Base-by-base conservation (phyloP, 2,888 invertebrate genomes). In the Anthophora plumipes region DNA sequence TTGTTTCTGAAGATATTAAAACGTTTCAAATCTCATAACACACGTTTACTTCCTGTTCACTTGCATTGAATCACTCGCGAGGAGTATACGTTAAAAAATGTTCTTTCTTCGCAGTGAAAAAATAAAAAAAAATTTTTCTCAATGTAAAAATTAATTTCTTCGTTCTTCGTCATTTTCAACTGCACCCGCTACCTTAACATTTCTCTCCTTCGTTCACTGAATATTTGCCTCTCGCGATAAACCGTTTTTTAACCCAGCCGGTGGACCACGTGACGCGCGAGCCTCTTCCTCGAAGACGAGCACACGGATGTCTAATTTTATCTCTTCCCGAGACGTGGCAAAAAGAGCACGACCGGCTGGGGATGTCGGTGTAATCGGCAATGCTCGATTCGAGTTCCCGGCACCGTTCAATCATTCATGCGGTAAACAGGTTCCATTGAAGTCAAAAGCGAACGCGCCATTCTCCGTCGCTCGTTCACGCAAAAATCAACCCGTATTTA, bases 341-440 rank as follows among this genome's bases (percentile, higher is more conserved):
- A 76, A 76, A 85, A 79, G 69, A 72, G 69, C 31, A 74, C 60
- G 67, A 76, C 60, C 20, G 59, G 71, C 61, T 52, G 59, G 60
- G 68, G 72, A 75, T 69, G 82, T 67, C 52, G 68, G 60, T 48
- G 75, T 85, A 78, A 85, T 85, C 80, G 85, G 77, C 80, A 80
- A 77, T 80, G 75, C 71, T 75, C 67, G 78, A 80, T 76, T 76
- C 82, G 80, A 48, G 80, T 85, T 85, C 77, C 48, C 75, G 67
- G 76, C 80, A 76, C 75, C 75, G 85, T 83, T 85, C 83, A 80
- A 85, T 85, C 85, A 83, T 85, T 85, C 80, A 85, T 83, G 82
- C 83, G 63, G 83, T 60, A 76, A 85, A 85, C 85, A 80, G 85
- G 85, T 85, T 85, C 80, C 77, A 83, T 85, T 85, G 85, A 85